These are phyloP conservation scores for Amphipoea lucens DNA, from an alignment of 2,888 invertebrate genomes.

Conservation along the genomic window DNA sequence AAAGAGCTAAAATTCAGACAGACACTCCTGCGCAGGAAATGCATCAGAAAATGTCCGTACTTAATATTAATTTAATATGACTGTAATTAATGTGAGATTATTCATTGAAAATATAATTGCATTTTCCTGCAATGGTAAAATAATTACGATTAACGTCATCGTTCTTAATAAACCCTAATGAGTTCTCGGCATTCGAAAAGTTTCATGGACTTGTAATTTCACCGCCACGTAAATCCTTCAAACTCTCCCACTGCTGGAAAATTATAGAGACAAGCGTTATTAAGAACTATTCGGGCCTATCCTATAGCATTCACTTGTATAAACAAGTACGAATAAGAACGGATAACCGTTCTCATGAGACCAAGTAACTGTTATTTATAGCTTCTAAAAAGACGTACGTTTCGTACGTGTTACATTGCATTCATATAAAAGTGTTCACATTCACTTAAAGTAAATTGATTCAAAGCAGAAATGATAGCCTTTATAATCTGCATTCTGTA, in stretches of 20 bases:
- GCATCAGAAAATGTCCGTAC: constrained; percentile 20
- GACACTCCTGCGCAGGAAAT: constrained; percentile 38
- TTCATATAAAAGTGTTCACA: constrained; percentile 10
- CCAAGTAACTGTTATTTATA: not conserved
- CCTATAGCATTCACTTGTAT: not conserved
- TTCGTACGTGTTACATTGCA: not conserved
- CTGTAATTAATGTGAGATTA: not conserved
- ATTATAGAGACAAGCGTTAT: not conserved
- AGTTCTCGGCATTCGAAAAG: not conserved
- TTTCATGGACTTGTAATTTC: constrained; percentile 2
- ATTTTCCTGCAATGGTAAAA: not conserved
- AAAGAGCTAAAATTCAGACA: constrained; percentile 41
- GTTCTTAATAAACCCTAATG: not conserved
- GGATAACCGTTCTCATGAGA: not conserved
- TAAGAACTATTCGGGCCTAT: not conserved
- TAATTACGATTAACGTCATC: constrained; percentile 4
- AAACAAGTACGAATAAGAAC: no score
- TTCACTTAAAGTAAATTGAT: constrained; percentile 15
- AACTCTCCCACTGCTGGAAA: not conserved
- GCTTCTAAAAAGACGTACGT: not conserved
- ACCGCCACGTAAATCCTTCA: not conserved
- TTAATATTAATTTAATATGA: constrained; percentile 11
- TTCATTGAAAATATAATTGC: constrained; percentile 14
- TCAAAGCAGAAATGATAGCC: not conserved
- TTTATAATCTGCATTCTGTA: constrained; percentile 23